Evolutionary conservation across 2,888 invertebrate species (phyloP).

Genomic region (Acrocyrtus sp.): DNA sequence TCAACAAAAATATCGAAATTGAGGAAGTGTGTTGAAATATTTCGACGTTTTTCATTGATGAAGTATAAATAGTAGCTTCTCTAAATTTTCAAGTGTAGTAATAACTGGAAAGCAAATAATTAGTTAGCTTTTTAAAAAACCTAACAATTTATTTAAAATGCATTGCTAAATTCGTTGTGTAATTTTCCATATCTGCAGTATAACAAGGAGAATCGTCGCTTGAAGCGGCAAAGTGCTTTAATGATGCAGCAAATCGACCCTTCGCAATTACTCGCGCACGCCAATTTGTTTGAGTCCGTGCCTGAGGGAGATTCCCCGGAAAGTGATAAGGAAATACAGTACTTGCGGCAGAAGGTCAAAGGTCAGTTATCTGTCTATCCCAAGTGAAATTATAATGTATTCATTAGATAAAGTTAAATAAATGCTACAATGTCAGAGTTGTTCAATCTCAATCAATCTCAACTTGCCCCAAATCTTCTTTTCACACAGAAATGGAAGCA

Average conservation of each 20-base stretch:
- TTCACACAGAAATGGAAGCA: constrained; percentile 51
- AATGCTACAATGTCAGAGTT: no score
- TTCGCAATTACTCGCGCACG: constrained; percentile 22
- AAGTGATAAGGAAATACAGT: constrained; percentile 59
- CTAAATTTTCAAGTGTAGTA: no score
- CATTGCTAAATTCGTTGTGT: not conserved
- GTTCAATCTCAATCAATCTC: no score
- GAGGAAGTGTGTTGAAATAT: no score
- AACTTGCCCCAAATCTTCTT: not conserved
- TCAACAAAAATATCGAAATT: no score
- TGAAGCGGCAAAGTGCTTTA: constrained; percentile 76
- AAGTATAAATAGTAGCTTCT: no score
- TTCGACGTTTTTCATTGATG: no score
- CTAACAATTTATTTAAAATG: no score
- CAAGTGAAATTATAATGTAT: not conserved
- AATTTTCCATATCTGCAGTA: constrained; percentile 69
- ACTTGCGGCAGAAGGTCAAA: constrained; percentile 57
- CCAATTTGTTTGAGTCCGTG: constrained; percentile 41
- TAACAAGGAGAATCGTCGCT: constrained; percentile 80
- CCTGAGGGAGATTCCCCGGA: constrained; percentile 49
- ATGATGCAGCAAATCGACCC: constrained; percentile 69
- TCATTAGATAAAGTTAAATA: not conserved
- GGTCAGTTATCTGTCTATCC: no score
- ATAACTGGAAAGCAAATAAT: no score
- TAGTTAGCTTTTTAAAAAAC: no score